Evolutionary conservation across 2,113 vertebrate species (phyloP), one percentile per base, ranked within the genome.

Genomic region (Condylura cristata): DNA sequence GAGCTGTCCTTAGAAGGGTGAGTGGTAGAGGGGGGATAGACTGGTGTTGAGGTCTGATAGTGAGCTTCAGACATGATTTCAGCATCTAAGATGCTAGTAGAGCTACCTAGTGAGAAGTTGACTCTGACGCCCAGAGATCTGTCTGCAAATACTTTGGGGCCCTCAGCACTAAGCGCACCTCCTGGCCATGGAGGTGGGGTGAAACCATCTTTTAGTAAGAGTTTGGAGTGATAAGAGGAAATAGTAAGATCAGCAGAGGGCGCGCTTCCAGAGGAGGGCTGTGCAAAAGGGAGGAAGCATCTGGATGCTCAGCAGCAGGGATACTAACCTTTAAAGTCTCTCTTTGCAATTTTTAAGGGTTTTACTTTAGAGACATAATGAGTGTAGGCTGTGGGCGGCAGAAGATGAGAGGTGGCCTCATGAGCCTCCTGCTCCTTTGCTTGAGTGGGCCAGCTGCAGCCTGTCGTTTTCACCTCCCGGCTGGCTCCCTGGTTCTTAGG

Each of bases 401-500:
- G 63, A 66, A 12, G 24, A 1, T 56, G 78, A 65, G 39, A 70
- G 39, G 32, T 46, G 20, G 22, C 39, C 65, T 83, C 11, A 39
- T 66, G n/a, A 72, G 39, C 34, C 51, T 22, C 1, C 26, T 65
- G 65, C 8, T 75, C 14, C 20, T 74, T 51, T 86, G 16, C 63
- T 51, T 37, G 74, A 60, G 32, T 58, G 66, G 8, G 28, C 53
- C 63, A 6, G 32, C 2, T n/a, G 28, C 51, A 60, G 53, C 14
- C 20, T 58, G 39, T 76, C 56, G 34, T 22, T 61, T 78, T 20
- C 66, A 65, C 20, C 5, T 24, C 17, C 5, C 28, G 32, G 48
- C 24, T 16, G 8, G 5, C 0, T 1, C 6, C 20, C 2, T 4
- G 11, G 0, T 60, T 34, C 60, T 56, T 18, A 44, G 44, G 44